Conservation (phyloP, 2,888 invertebrate species). For the Hyppa rectilinea region DNA sequence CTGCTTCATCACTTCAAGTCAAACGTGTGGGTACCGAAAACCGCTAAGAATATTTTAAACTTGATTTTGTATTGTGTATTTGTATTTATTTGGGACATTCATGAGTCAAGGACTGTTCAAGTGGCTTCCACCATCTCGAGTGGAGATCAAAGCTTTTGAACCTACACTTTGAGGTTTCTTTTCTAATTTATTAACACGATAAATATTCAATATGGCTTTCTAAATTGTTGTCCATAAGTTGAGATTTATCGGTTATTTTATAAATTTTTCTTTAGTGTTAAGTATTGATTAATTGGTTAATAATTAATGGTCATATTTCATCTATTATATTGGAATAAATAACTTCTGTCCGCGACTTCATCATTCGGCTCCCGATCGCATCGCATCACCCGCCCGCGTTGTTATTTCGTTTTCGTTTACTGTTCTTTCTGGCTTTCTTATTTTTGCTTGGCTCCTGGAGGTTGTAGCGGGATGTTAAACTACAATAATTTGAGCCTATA, state of each 20-base stretch:
- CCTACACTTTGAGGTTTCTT: slow-evolving; percentile 44
- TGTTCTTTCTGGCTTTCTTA: too few species aligned
- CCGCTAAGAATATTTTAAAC: slow-evolving; percentile 8
- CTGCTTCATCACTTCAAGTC: slow-evolving; percentile 6
- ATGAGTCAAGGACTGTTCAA: slow-evolving; percentile 47
- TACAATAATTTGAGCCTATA: too few species aligned
- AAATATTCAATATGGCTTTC: slow-evolving; percentile 55
- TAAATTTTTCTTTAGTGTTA: slow-evolving; percentile 25
- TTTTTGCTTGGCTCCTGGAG: too few species aligned
- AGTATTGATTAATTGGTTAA: slow-evolving; percentile 36
- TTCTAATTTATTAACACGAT: slow-evolving; percentile 57
- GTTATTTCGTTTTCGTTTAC: too few species aligned
- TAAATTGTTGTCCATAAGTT: slow-evolving; percentile 37
- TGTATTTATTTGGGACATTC: slow-evolving; percentile 38
- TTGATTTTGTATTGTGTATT: not conserved
- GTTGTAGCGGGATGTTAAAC: too few species aligned
- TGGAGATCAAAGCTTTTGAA: slow-evolving; percentile 54
- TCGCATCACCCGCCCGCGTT: too few species aligned
- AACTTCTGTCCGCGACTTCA: too few species aligned
- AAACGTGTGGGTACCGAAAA: not conserved
- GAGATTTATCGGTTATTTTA: slow-evolving; percentile 43
- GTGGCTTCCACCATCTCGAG: slow-evolving; percentile 60
- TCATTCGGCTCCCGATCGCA: too few species aligned
- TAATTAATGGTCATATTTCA: slow-evolving; percentile 40
- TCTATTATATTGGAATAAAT: slow-evolving; percentile 12